Evolutionary conservation across 2,888 invertebrate species (phyloP).

Genomic region (Rhingia rostrata): DNA sequence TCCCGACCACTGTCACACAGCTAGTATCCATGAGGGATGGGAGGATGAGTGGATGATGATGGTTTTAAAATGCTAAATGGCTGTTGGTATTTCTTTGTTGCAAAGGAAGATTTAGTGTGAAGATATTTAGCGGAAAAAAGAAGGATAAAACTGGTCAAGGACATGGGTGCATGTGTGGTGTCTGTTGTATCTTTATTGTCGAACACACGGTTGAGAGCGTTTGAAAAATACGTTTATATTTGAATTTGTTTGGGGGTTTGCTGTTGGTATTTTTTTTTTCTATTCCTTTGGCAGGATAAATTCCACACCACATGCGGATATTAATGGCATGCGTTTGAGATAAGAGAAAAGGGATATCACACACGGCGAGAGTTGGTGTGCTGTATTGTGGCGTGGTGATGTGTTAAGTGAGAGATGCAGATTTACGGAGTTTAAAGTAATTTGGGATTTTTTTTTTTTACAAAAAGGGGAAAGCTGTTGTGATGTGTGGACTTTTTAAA

Average conservation of each 20-base stretch:
- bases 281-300: constrained; percentile 37
- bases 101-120: constrained; percentile 70
- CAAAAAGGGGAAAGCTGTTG: neutral
- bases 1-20: constrained; percentile 4
- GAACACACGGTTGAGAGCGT: constrained; percentile 69
- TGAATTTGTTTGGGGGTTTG: constrained; percentile 41
- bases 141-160: constrained; percentile 71
- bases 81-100: constrained; percentile 68
- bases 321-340: constrained; percentile 74
- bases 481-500: constrained; percentile 53
- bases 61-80: constrained; percentile 74
- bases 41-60: constrained; percentile 27
- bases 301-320: constrained; percentile 67
- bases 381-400: constrained; percentile 18
- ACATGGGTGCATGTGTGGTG: constrained; percentile 43
- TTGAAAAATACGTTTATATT: constrained; percentile 71
- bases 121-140: constrained; percentile 73
- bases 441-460: constrained; percentile 1
- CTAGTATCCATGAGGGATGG: constrained; percentile 1
- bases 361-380: constrained; percentile 10
- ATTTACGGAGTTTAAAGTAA: constrained; percentile 66
- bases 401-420: constrained; percentile 69
- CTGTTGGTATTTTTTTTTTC: constrained; percentile 9
- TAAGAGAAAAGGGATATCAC: constrained; percentile 60
- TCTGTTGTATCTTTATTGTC: constrained; percentile 57